Evolutionary conservation across 2,113 vertebrate species (phyloP).

Genomic region (Glareola pratincola): DNA sequence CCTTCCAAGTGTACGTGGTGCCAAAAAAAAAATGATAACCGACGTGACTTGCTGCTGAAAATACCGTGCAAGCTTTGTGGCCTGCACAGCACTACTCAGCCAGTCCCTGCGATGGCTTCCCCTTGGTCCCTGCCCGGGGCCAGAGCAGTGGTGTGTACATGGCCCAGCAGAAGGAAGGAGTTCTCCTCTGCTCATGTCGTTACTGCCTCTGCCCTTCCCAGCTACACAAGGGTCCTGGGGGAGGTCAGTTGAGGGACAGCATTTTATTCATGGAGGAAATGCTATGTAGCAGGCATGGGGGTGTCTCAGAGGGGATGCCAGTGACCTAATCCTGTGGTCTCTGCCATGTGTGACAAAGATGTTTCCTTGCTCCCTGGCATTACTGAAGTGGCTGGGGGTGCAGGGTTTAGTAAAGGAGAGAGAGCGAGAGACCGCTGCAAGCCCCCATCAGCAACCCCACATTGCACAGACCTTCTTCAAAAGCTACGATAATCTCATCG

Average conservation of each 20-base stretch:
- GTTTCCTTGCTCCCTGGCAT: neutral
- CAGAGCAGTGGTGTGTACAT: rapidly evolving
- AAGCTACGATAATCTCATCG: neutral
- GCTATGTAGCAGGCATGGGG: neutral
- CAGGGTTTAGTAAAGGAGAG: neutral
- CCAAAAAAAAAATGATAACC: neutral
- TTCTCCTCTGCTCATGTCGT: neutral
- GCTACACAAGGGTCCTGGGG: rapidly evolving
- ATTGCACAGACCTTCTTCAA: neutral
- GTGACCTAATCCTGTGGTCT: neutral
- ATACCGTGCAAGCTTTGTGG: neutral
- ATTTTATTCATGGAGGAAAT: neutral
- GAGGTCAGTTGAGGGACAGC: neutral
- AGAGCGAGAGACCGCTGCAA: neutral
- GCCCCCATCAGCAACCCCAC: neutral
- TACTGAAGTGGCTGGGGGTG: neutral
- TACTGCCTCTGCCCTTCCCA: neutral
- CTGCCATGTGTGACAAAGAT: neutral
- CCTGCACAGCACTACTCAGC: neutral
- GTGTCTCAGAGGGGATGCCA: neutral
- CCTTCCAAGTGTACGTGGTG: neutral
- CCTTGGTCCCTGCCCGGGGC: neutral
- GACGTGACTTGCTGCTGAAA: neutral
- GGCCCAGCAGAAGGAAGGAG: neutral
- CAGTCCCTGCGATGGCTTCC: neutral